Evolutionary conservation across 2,113 vertebrate genomes (phyloP).

Genomic region (Ammospiza nelsoni): DNA sequence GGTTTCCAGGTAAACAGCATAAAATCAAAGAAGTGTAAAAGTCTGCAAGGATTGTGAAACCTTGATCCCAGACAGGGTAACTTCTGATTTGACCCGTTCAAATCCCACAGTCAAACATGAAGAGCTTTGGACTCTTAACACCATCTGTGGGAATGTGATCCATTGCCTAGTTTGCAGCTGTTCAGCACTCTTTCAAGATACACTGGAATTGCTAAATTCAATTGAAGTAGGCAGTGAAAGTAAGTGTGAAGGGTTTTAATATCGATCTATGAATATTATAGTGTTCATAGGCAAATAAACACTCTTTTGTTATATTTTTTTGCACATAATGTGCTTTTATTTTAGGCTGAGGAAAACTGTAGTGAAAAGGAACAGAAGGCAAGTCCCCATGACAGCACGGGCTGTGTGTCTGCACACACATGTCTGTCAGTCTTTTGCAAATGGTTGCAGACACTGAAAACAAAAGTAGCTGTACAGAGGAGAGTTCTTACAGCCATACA

Average conservation of each 20-base stretch:
- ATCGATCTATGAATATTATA: slow-evolving; percentile 7
- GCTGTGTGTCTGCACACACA: neutral
- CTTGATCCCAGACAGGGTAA: slow-evolving; percentile 9
- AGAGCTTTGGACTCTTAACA: slow-evolving; percentile 45
- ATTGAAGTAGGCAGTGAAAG: slow-evolving; percentile 41
- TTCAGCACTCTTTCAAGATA: slow-evolving; percentile 45
- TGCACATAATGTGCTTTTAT: neutral
- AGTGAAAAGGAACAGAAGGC: slow-evolving; percentile 33
- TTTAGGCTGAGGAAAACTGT: slow-evolving; percentile 10
- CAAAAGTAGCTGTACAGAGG: neutral
- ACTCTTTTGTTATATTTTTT: slow-evolving; percentile 1
- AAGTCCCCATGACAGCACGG: neutral
- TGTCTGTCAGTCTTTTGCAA: slow-evolving; percentile 25
- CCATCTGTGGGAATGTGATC: slow-evolving; percentile 55
- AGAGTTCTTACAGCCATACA: neutral
- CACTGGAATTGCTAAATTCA: slow-evolving; percentile 1
- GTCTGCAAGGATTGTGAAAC: slow-evolving; percentile 8
- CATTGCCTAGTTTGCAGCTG: slow-evolving; percentile 51
- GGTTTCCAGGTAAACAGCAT: neutral
- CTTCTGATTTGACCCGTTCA: slow-evolving; percentile 42
- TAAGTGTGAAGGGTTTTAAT: slow-evolving; percentile 45
- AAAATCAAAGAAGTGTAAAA: slow-evolving; percentile 4
- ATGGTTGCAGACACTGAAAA: slow-evolving; percentile 17
- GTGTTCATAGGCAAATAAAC: slow-evolving; percentile 57
- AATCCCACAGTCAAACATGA: slow-evolving; percentile 31